Evolutionary conservation across 2,113 vertebrate species (phyloP).

Genomic region (Notothenia coriiceps): DNA sequence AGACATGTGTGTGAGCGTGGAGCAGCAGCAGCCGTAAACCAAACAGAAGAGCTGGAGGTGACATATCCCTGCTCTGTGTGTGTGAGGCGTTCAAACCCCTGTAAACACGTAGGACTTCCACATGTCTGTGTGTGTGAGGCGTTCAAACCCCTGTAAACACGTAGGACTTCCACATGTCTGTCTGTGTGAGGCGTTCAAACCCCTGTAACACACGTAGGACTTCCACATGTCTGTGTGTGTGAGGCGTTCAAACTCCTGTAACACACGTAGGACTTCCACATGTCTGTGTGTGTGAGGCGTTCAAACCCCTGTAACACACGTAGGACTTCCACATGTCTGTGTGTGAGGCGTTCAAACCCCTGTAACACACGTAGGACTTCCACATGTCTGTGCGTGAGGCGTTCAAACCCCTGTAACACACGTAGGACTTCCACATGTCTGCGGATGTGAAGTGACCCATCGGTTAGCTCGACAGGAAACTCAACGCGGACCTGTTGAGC

Average conservation of each 20-base stretch:
- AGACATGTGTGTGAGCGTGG: slow-evolving; percentile 34
- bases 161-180: slow-evolving; percentile 63
- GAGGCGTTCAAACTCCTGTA: too few species aligned
- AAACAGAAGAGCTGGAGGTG: slow-evolving; percentile 20
- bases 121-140: too few species aligned
- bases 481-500: slow-evolving; percentile 68
- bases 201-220: too few species aligned
- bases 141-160: slow-evolving; percentile 33
- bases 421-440: slow-evolving; percentile 63
- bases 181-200: background rate
- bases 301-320: too few species aligned
- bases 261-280: too few species aligned
- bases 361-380: slow-evolving; percentile 57
- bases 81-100: background rate
- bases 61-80: slow-evolving; percentile 28
- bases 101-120: too few species aligned
- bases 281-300: too few species aligned
- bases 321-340: background rate
- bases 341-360: slow-evolving; percentile 36
- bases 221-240: too few species aligned
- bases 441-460: slow-evolving; percentile 65
- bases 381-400: slow-evolving; percentile 48
- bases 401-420: slow-evolving; percentile 33
- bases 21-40: slow-evolving; percentile 27
- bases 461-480: slow-evolving; percentile 69